Evolutionary conservation across 2,888 invertebrate genomes (phyloP).

Genomic region (Ischnus inquisitorius): DNA sequence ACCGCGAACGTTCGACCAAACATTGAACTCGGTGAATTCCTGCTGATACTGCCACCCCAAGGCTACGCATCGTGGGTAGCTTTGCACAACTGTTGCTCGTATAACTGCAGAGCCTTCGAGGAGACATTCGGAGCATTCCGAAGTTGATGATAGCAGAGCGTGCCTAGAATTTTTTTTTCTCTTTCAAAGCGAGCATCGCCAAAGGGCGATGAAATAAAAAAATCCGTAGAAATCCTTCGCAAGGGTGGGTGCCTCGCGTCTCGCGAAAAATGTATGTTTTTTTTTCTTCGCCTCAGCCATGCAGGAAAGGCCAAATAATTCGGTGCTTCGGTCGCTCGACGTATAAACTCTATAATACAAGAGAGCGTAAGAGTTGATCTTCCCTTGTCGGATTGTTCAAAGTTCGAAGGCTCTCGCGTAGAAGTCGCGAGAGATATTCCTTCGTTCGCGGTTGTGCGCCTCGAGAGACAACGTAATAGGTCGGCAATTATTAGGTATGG

Average conservation of each 20-base stretch:
- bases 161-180: conserved; percentile 15
- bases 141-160: conserved; percentile 41
- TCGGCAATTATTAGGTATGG: conserved; percentile 73
- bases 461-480: conserved; percentile 70
- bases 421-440: conserved; percentile 36
- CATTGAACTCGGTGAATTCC: conserved; percentile 38
- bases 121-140: conserved; percentile 26
- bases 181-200: conserved; percentile 24
- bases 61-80: not conserved
- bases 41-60: not conserved
- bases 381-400: conserved; percentile 35
- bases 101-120: not conserved
- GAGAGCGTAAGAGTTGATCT: conserved; percentile 32
- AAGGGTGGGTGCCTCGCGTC: conserved; percentile 19
- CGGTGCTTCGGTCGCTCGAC: conserved; percentile 36
- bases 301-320: conserved; percentile 40
- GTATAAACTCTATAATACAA: conserved; percentile 54
- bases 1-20: conserved; percentile 42
- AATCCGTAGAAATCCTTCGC: conserved; percentile 10
- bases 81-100: not conserved
- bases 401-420: conserved; percentile 37
- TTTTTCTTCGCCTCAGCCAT: not conserved
- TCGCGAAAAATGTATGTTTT: not conserved
- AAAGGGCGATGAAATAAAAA: conserved; percentile 3
- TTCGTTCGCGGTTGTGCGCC: conserved; percentile 54